Conservation (phyloP, 2,113 vertebrate species). For the Actenoides hombroni region DNA sequence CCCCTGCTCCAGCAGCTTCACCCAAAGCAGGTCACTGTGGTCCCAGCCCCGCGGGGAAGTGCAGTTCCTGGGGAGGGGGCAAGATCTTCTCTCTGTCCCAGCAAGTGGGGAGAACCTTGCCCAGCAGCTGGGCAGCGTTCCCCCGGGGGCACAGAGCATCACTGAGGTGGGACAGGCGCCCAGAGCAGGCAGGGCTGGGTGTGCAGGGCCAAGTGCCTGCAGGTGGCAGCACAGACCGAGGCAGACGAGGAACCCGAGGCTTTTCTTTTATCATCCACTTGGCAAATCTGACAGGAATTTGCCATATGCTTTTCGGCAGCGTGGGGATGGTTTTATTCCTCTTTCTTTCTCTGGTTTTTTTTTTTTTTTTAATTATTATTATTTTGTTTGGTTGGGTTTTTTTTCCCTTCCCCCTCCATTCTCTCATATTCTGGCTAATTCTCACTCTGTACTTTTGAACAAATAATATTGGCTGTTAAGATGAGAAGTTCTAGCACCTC, state of each 20-base stretch:
- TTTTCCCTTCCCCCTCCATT: not conserved
- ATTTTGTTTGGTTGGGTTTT: not conserved
- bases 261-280: accelerated
- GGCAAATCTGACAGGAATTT: not conserved
- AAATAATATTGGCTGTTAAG: not conserved
- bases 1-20: not conserved
- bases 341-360: not conserved
- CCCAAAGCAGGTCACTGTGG: not conserved
- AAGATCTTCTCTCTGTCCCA: not conserved
- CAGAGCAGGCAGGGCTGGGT: not conserved
- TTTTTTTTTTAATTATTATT: not conserved
- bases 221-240: slow-evolving; percentile 24
- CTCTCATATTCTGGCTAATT: not conserved
- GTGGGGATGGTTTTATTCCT: not conserved
- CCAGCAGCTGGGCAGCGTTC: accelerated
- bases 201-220: not conserved
- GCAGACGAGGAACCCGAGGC: accelerated
- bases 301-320: accelerated
- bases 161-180: accelerated
- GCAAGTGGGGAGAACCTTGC: not conserved
- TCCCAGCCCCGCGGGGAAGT: not conserved
- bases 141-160: not conserved
- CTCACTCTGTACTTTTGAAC: not conserved
- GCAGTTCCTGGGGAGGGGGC: not conserved
- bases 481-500: not conserved